Conservation (phyloP, 2,797 vertebrate species). For the Peromyscus nudipes region DNA sequence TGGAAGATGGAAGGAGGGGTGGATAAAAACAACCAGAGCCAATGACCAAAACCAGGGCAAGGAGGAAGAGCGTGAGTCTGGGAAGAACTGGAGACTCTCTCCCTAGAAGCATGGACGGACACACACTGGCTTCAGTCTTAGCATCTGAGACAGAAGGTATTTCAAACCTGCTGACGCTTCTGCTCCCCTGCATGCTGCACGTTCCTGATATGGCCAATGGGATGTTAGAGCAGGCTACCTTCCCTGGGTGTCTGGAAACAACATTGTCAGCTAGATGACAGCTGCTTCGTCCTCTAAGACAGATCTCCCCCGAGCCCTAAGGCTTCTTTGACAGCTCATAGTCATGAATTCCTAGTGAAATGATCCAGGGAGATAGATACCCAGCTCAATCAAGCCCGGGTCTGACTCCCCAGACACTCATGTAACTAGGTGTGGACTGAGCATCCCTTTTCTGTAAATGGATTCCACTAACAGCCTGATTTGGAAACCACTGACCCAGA, state of each 20-base stretch:
- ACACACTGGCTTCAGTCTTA: not conserved
- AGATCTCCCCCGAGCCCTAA: not conserved
- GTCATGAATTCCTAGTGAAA: not conserved
- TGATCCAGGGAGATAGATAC: not conserved
- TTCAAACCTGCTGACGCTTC: not conserved
- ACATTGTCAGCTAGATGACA: not conserved
- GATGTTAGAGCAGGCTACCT: not conserved
- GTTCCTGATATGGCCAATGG: not conserved
- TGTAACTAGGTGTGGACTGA: not conserved
- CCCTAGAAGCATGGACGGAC: not conserved
- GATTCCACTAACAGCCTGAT: not conserved
- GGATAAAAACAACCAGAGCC: not conserved
- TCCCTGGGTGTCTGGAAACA: slow-evolving; percentile 2
- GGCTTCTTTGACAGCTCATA: not conserved
- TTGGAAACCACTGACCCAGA: not conserved
- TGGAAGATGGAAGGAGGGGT: not conserved
- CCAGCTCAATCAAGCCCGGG: not conserved
- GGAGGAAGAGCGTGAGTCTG: not conserved
- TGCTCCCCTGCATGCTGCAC: not conserved
- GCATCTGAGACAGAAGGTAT: not conserved
- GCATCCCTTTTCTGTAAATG: not conserved
- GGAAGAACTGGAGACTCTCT: not conserved
- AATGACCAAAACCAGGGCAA: not conserved
- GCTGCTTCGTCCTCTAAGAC: not conserved
- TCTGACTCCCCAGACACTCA: not conserved